These are phyloP conservation scores for Vultur gryphus DNA, from an alignment of 2,797 vertebrate genomes.

Conservation along the genomic window DNA sequence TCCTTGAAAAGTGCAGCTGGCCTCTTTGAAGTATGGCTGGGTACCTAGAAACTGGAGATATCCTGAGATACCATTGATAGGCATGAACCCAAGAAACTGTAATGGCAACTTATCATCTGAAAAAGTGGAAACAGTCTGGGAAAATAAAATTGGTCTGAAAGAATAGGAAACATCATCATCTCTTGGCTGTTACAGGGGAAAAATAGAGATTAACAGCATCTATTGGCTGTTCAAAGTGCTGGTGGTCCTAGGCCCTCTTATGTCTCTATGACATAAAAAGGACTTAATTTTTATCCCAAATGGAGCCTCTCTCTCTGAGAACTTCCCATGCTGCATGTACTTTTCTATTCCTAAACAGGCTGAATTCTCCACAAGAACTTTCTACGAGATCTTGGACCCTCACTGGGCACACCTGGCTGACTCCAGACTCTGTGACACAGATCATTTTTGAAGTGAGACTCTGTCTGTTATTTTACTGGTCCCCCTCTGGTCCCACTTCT, in stretches of 20 bases:
- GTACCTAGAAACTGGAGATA: not conserved
- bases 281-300: not conserved
- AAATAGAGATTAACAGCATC: not conserved
- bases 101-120: not conserved
- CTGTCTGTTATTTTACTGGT: not conserved
- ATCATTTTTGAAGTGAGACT: not conserved
- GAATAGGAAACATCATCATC: not conserved
- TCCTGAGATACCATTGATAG: not conserved
- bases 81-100: not conserved
- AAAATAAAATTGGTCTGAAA: not conserved
- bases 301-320: not conserved
- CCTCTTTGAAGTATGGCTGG: not conserved
- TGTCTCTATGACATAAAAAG: not conserved
- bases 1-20: not conserved
- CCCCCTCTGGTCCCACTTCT: not conserved
- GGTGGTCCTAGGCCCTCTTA: not conserved
- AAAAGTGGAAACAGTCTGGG: not conserved
- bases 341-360: not conserved
- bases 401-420: not conserved
- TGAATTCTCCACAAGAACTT: not conserved
- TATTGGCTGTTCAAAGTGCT: not conserved
- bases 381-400: not conserved
- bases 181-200: not conserved
- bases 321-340: not conserved
- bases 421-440: accelerated